Evolutionary conservation across 64 coral and sea anemone genomes (phyloP).

Genomic region (Dendrophyllia cribrosa): DNA sequence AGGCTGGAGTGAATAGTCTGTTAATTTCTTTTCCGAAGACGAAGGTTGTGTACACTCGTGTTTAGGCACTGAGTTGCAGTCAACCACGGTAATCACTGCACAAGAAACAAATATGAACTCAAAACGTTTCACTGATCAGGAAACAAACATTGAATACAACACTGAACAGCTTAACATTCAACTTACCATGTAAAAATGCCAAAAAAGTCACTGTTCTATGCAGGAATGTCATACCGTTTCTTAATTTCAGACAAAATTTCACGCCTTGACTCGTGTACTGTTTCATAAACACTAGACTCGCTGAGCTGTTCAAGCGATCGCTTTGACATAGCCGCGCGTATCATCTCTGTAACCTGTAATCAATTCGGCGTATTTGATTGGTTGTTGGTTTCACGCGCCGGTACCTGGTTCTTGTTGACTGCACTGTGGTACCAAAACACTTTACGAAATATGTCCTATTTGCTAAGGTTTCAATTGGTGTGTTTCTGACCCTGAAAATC

Average conservation of each 20-base stretch:
- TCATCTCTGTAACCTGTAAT: not conserved
- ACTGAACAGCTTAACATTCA: not conserved
- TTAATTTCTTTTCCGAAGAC: not conserved
- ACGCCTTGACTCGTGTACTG: not conserved
- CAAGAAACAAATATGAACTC: not conserved
- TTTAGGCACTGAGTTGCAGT: constrained; percentile 37
- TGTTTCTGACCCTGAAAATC: not conserved
- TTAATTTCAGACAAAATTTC: not conserved
- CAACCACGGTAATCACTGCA: constrained; percentile 32
- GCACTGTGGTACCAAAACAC: not conserved
- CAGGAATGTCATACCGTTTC: not conserved
- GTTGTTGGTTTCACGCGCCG: not conserved
- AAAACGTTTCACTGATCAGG: not conserved
- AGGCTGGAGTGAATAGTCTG: constrained; percentile 24
- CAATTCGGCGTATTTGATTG: not conserved
- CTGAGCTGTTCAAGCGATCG: constrained; percentile 25
- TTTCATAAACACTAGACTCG: not conserved
- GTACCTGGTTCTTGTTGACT: not conserved
- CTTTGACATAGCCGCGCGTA: not conserved
- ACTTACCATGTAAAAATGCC: constrained; percentile 20
- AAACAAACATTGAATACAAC: not conserved
- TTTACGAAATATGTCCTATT: not conserved
- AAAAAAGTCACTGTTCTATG: not conserved
- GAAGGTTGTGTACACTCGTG: constrained; percentile 4
- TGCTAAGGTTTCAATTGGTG: not conserved